A percentile compares a stretch with the other conserved stretches of the same genome.
phyloP scores from a whole-genome alignment of 2,888 invertebrate species.

The Adelphocoris suturalis region DNA sequence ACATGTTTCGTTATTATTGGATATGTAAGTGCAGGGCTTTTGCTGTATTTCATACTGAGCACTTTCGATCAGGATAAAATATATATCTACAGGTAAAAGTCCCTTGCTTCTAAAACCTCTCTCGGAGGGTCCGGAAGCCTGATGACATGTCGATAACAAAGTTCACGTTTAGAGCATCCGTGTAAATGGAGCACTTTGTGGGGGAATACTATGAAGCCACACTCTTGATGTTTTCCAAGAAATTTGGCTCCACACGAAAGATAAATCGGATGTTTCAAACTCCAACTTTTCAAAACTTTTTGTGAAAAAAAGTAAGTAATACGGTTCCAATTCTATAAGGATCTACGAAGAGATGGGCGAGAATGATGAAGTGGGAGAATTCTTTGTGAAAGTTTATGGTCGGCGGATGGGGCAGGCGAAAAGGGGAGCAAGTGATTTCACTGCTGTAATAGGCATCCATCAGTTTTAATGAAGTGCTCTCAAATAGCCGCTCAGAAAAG shows the following conservation, averaged over 20 bases:
- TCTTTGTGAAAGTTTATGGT: constrained; percentile 41
- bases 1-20: not conserved
- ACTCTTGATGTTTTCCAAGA: too few species aligned
- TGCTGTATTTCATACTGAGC: too few species aligned
- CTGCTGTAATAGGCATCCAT: constrained; percentile 71
- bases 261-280: not conserved
- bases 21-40: too few species aligned
- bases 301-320: not conserved
- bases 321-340: constrained; percentile 17
- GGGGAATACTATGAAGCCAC: too few species aligned
- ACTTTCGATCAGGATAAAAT: too few species aligned
- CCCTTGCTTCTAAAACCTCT: too few species aligned
- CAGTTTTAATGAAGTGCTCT: constrained; percentile 71
- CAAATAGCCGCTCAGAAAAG: constrained; percentile 61
- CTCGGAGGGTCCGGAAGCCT: too few species aligned
- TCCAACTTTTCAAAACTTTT: not conserved
- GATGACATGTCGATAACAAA: too few species aligned
- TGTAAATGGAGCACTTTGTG: too few species aligned
- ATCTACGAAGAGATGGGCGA: constrained; percentile 3
- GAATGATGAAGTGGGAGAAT: not conserved
- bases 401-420: constrained; percentile 5
- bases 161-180: too few species aligned
- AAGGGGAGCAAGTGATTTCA: constrained; percentile 67
- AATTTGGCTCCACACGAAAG: not conserved
- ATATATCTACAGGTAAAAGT: too few species aligned